Conservation (phyloP, 2,797 vertebrate species). For the Hirundo rustica region DNA sequence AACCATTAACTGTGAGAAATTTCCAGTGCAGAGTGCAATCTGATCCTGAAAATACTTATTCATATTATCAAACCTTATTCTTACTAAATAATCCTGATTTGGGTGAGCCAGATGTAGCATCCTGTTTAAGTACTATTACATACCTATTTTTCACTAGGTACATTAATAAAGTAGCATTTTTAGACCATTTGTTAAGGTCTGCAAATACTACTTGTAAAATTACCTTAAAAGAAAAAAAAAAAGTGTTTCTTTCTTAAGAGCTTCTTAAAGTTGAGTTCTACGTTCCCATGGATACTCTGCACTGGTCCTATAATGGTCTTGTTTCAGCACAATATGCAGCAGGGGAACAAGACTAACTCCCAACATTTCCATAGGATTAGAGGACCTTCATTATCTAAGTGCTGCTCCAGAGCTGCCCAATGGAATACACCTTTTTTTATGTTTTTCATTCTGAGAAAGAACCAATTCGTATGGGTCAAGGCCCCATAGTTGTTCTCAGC, state of each 20-base stretch:
- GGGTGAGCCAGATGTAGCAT: not conserved
- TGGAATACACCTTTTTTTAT: not conserved
- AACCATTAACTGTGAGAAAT: slow-evolving; percentile 9
- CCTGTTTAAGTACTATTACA: not conserved
- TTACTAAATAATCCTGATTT: not conserved
- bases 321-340: not conserved
- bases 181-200: not conserved
- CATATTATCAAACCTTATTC: not conserved
- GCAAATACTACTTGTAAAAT: not conserved
- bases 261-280: not conserved
- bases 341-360: not conserved
- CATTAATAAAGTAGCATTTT: not conserved
- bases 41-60: slow-evolving; percentile 3
- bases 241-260: not conserved
- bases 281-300: not conserved
- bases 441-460: not conserved
- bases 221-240: not conserved
- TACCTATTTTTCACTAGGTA: not conserved
- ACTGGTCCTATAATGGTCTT: not conserved
- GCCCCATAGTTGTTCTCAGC: not conserved
- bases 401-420: not conserved
- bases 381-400: not conserved
- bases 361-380: not conserved
- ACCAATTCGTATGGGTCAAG: not conserved
- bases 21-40: not conserved